phyloP scores from a whole-genome alignment of 2,113 vertebrate species.

The Circaetus gallicus region DNA sequence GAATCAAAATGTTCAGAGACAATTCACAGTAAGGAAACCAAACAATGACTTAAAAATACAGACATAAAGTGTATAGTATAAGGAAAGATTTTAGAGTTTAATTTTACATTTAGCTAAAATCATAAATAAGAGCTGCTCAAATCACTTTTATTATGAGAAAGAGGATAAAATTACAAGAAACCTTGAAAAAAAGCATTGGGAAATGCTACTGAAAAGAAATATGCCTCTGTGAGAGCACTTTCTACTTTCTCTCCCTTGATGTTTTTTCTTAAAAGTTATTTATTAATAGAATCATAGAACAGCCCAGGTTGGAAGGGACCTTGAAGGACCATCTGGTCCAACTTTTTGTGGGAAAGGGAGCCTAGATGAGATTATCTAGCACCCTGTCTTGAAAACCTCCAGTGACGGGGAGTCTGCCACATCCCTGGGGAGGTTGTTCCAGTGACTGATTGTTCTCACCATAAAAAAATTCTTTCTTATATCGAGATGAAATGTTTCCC shows the following conservation, averaged over 20 bases:
- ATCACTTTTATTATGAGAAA: not conserved
- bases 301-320: not conserved
- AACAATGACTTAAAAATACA: not conserved
- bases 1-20: not conserved
- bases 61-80: not conserved
- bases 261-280: not conserved
- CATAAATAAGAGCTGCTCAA: not conserved
- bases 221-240: not conserved
- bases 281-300: not conserved
- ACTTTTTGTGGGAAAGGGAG: not conserved
- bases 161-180: not conserved
- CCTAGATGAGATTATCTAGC: not conserved
- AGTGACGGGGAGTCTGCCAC: not conserved
- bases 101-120: not conserved
- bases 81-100: not conserved
- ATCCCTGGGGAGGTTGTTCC: not conserved
- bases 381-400: not conserved
- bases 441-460: not conserved
- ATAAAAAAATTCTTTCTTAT: not conserved
- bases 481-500: not conserved
- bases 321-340: not conserved
- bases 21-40: not conserved
- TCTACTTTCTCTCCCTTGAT: not conserved
- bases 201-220: not conserved
- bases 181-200: fast-evolving